Conservation (phyloP, 2,797 vertebrate genomes). For the Sparus aurata region DNA sequence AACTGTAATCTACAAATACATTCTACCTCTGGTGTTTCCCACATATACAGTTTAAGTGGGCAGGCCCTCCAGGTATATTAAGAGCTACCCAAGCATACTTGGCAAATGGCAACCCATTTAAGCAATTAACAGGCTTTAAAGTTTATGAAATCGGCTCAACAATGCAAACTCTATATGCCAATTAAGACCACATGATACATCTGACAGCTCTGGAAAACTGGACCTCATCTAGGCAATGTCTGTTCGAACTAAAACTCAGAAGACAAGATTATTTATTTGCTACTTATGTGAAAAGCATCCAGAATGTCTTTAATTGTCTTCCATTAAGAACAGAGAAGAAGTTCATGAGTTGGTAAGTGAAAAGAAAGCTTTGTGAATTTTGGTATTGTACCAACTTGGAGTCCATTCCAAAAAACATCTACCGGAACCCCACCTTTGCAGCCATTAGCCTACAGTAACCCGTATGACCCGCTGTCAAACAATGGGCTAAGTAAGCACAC, state of each 20-base stretch:
- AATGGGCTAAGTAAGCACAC: constrained; percentile 39
- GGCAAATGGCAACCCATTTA: too few species aligned
- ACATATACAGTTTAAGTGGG: too few species aligned
- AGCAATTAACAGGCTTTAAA: too few species aligned
- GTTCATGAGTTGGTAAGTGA: background rate
- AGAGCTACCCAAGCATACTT: too few species aligned
- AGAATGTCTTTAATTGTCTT: background rate
- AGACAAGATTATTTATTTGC: background rate
- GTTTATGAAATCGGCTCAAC: too few species aligned
- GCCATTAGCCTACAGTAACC: constrained; percentile 34
- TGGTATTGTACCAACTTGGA: background rate
- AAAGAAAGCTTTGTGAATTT: background rate
- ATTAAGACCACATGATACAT: background rate
- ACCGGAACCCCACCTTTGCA: background rate
- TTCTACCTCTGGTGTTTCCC: too few species aligned
- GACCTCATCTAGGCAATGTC: background rate
- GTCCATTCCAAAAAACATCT: background rate
- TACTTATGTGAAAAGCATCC: background rate
- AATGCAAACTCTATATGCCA: too few species aligned
- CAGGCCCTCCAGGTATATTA: too few species aligned
- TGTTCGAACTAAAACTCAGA: background rate
- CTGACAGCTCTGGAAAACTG: background rate
- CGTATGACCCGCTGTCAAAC: constrained; percentile 43
- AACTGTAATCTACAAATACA: too few species aligned
- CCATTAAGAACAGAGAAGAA: background rate